These are phyloP conservation scores for Portunus trituberculatus DNA, from an alignment of 1,140 invertebrate species.

Conservation along the genomic window DNA sequence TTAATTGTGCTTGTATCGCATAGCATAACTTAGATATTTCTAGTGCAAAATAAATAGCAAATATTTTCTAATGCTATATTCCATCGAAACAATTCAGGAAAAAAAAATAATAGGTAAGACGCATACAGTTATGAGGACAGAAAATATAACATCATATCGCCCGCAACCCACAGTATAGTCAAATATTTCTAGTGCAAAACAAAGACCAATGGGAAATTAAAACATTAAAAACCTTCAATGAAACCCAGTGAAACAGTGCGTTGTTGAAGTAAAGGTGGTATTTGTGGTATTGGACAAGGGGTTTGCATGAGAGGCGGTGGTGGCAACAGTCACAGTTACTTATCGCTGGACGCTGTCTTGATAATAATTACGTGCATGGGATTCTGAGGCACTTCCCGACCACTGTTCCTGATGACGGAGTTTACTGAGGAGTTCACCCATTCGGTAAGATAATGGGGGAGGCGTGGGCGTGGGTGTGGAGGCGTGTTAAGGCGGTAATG, in stretches of 20 bases:
- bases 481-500: not conserved
- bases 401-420: not conserved
- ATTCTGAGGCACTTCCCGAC: not conserved
- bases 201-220: not conserved
- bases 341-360: not conserved
- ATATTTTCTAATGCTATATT: too few relatives aligned
- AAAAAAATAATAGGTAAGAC: too few relatives aligned
- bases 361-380: not conserved
- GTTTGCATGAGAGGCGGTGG: not conserved
- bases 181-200: too few relatives aligned
- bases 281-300: not conserved
- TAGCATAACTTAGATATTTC: too few relatives aligned
- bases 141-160: too few relatives aligned
- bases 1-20: too few relatives aligned
- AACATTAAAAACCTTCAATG: not conserved
- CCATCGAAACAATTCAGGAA: too few relatives aligned
- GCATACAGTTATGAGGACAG: too few relatives aligned
- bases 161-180: too few relatives aligned
- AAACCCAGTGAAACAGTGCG: not conserved
- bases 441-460: not conserved
- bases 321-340: not conserved
- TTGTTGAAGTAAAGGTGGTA: not conserved
- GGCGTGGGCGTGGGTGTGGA: not conserved
- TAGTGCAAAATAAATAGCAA: too few relatives aligned
- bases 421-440: conserved; percentile 49